A percentile compares a stretch with the other conserved stretches of the same genome.
Evolutionary conservation across 2,888 invertebrate species (phyloP).

Genomic region (Leucophenga maculata): DNA sequence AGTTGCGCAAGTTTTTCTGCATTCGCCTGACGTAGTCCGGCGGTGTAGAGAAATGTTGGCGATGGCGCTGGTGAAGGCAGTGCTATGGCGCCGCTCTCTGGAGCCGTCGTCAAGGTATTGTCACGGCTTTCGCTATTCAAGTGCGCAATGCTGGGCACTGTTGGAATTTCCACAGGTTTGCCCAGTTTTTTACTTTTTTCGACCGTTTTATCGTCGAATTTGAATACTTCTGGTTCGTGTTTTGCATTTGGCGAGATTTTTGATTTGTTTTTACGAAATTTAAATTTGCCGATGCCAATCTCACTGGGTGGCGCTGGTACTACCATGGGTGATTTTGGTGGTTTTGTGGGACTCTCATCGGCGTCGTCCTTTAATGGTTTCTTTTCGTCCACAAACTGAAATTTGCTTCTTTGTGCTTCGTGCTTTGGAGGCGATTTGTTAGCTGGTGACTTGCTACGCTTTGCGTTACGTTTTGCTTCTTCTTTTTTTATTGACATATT

Average conservation of each 20-base stretch:
- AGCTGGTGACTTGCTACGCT: not conserved
- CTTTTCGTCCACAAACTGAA: constrained; percentile 74
- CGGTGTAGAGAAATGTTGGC: constrained; percentile 28
- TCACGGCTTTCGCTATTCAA: constrained; percentile 37
- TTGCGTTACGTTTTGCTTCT: not conserved
- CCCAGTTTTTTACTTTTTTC: constrained; percentile 42
- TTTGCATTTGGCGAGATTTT: constrained; percentile 45
- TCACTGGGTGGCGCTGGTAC: constrained; percentile 21
- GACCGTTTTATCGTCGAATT: constrained; percentile 62
- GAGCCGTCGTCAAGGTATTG: not conserved
- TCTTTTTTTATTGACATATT: not conserved
- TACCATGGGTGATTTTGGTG: constrained; percentile 29
- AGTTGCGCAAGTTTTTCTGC: constrained; percentile 60
- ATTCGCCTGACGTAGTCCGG: constrained; percentile 46
- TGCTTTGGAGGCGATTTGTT: constrained; percentile 18
- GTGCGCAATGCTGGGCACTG: constrained; percentile 42
- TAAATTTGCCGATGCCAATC: constrained; percentile 59
- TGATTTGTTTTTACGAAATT: constrained; percentile 55
- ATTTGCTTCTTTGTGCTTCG: constrained; percentile 52
- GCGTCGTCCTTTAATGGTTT: constrained; percentile 57
- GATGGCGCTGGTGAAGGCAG: constrained; percentile 56
- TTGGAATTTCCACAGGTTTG: constrained; percentile 42
- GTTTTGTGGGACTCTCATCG: constrained; percentile 36
- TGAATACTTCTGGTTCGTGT: constrained; percentile 65
- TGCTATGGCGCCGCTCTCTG: constrained; percentile 28